Base-by-base conservation (phyloP, 2,113 vertebrate genomes). In the Cheilinus undulatus region DNA sequence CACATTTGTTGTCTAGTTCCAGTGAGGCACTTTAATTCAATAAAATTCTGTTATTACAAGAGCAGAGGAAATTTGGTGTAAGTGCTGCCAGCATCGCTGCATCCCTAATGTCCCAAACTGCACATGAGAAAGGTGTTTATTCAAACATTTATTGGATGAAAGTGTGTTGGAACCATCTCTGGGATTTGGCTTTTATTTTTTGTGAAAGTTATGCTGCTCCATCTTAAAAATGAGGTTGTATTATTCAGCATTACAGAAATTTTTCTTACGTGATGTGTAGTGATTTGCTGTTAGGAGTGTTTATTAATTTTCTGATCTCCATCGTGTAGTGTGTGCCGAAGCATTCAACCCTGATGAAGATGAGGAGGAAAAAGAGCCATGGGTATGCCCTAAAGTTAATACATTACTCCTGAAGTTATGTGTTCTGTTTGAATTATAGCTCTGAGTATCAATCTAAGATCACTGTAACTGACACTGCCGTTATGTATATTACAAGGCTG, bases 311-410 rank as follows among this genome's bases (percentile, higher is more conserved):
- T 61, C 46, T 45, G 43, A 20, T 84, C 19, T 90, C 57, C 90
- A 45, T 90, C 20, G 89, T 94, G 65, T 82, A 99, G 98, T 99
- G 22, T 99, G 98, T 92, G 98, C 97, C 74, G 98, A 99, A 92
- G 93, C 98, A 19, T 99, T 97, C 88, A 99, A 99, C 89, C 97
- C 98, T 32, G 98, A 99, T 92, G 98, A 99, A 76, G 98, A 99
- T 78, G 98, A 99, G 12, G 98, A 99, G 0, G 98, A 99, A 11
- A 89, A 94, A 78, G 98, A 99, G 78, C 94, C 95, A 70, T 87
- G 95, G 94, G 98, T 99, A 95, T 89, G 89, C 56, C 28, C 19
- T 17, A 23, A 45, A 3, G 6, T 22, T 43, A 5, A 12, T 30
- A 5, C 76, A 19, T 63, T 12, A n/a, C 40, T 60, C 14, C 10